phyloP scores from a whole-genome alignment of 2,888 invertebrate species.

The Adela reaumurella region DNA sequence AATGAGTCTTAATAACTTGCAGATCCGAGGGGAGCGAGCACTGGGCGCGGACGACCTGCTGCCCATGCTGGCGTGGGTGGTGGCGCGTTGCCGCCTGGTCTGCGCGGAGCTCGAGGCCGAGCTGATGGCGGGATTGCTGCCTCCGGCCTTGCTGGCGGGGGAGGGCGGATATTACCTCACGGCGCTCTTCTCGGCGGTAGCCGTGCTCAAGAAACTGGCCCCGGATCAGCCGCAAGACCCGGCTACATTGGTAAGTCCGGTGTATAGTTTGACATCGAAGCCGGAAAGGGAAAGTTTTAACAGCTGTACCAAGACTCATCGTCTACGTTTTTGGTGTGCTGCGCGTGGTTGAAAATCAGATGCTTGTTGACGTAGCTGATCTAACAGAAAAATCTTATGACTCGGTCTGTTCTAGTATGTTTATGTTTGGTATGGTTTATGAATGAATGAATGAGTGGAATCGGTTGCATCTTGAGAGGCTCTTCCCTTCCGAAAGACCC shows the following conservation, averaged over 20 bases:
- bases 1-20: slow-evolving; percentile 2
- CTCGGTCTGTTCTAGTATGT: too few species aligned
- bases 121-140: slow-evolving; percentile 92
- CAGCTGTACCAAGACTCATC: too few species aligned
- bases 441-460: too few species aligned
- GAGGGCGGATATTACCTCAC: slow-evolving; percentile 95
- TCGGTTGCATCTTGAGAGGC: too few species aligned
- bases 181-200: slow-evolving; percentile 88
- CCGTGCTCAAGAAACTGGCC: slow-evolving; percentile 73
- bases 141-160: slow-evolving; percentile 84
- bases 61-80: slow-evolving; percentile 87
- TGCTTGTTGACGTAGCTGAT: too few species aligned
- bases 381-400: too few species aligned
- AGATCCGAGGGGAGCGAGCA: slow-evolving; percentile 68
- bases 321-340: too few species aligned
- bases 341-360: too few species aligned
- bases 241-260: slow-evolving; percentile 33
- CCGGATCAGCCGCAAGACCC: slow-evolving; percentile 35
- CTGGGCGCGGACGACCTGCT: slow-evolving; percentile 87
- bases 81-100: slow-evolving; percentile 85
- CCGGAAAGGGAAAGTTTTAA: too few species aligned
- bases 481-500: too few species aligned
- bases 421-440: too few species aligned
- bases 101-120: slow-evolving; percentile 94
- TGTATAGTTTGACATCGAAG: too few species aligned